Evolutionary conservation across 2,113 vertebrate genomes (phyloP).

Genomic region (Burhinus oedicnemus): DNA sequence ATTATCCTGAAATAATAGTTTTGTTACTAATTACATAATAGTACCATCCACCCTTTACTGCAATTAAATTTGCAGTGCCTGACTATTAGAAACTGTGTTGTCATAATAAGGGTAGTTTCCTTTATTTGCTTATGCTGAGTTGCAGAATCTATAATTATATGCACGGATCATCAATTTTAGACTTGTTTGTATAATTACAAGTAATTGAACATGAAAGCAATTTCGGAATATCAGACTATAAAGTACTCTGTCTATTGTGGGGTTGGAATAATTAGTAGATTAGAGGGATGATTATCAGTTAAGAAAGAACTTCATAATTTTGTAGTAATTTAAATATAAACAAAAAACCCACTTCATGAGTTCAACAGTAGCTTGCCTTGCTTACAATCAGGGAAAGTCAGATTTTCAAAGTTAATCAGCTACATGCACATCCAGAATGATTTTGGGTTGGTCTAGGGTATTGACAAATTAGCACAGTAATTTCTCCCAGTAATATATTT

Average conservation of each 20-base stretch:
- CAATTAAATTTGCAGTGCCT: conserved; percentile 62
- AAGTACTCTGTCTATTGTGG: conserved; percentile 12
- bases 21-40: conserved; percentile 40
- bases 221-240: conserved; percentile 52
- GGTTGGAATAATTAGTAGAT: conserved; percentile 56
- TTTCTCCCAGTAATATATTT: background rate
- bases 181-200: conserved; percentile 73
- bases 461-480: background rate
- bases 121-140: conserved; percentile 59
- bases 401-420: background rate
- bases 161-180: conserved; percentile 52
- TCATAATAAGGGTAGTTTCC: conserved; percentile 54
- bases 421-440: background rate
- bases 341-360: background rate
- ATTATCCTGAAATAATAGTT: conserved; percentile 48
- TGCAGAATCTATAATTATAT: conserved; percentile 61
- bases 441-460: background rate
- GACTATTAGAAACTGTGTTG: conserved; percentile 45
- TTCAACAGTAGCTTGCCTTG: background rate
- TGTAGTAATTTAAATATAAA: background rate
- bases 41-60: conserved; percentile 34
- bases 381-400: background rate
- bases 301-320: conserved; percentile 10
- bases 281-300: conserved; percentile 39
- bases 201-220: conserved; percentile 66